phyloP scores from a whole-genome alignment of 1,140 invertebrate species.

The Augochlora pura region DNA sequence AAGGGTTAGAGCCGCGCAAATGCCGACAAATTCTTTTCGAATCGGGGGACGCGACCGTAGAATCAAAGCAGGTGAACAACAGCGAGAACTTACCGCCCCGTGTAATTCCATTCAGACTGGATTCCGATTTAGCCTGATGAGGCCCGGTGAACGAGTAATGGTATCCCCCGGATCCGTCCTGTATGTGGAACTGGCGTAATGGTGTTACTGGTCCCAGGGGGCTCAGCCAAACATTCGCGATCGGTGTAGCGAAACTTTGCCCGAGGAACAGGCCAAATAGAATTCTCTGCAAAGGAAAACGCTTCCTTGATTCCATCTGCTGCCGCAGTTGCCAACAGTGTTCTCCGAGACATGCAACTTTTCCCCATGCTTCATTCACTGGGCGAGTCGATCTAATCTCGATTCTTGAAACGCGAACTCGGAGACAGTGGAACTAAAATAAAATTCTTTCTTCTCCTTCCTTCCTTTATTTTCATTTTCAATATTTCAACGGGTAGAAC shows the following conservation, averaged over 20 bases:
- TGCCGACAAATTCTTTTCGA: no score
- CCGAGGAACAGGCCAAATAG: slow-evolving; percentile 55
- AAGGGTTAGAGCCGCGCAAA: no score
- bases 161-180: slow-evolving; percentile 85
- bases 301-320: not conserved
- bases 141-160: slow-evolving; percentile 85
- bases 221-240: slow-evolving; percentile 65
- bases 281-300: slow-evolving; percentile 52
- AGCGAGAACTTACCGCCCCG: slow-evolving; percentile 77
- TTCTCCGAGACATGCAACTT: no score
- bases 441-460: no score
- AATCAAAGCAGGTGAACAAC: not conserved
- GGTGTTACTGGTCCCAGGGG: slow-evolving; percentile 66
- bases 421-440: no score
- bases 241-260: slow-evolving; percentile 46
- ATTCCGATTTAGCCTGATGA: slow-evolving; percentile 84
- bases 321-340: not conserved
- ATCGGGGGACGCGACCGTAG: no score
- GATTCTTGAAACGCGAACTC: no score
- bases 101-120: slow-evolving; percentile 83
- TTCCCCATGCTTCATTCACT: no score
- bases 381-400: no score
- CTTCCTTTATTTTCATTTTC: no score
- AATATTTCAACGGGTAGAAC: no score
- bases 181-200: slow-evolving; percentile 81